Percentiles rank a stretch among this genome's conserved stretches.
Conservation (phyloP, 2,888 invertebrate species). For the Dyspetes luteomarginatus region DNA sequence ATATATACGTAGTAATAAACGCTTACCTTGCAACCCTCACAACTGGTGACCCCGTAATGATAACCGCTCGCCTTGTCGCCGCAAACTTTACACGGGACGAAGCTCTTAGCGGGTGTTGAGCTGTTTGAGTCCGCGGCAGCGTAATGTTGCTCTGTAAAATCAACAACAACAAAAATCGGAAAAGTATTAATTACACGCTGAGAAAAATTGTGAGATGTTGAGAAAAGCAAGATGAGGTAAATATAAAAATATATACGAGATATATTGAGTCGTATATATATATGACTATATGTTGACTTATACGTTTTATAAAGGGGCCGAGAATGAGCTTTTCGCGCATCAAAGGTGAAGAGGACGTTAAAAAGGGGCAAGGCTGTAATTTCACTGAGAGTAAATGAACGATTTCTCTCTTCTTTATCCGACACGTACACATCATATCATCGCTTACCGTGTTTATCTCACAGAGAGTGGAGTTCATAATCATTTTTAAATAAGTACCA, state of each 20-base stretch:
- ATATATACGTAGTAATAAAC: slow-evolving; percentile 4
- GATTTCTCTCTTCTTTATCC: background rate
- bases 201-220: too few relatives aligned
- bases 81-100: slow-evolving; percentile 98
- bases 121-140: slow-evolving; percentile 92
- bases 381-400: background rate
- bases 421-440: too few relatives aligned
- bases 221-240: too few relatives aligned
- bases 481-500: background rate
- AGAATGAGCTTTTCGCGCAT: background rate
- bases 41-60: slow-evolving; percentile 99
- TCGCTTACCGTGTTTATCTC: background rate
- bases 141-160: slow-evolving; percentile 88
- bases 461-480: background rate
- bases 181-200: background rate
- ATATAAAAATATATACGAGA: too few relatives aligned
- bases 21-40: slow-evolving; percentile 98
- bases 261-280: too few relatives aligned
- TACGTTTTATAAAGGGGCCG: too few relatives aligned
- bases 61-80: slow-evolving; percentile 98
- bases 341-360: background rate
- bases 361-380: background rate
- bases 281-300: too few relatives aligned
- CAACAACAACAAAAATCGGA: slow-evolving; percentile 57
- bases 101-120: slow-evolving; percentile 92